phyloP scores from a whole-genome alignment of 1,140 invertebrate species.

The Lordiphosa stackelbergi region DNA sequence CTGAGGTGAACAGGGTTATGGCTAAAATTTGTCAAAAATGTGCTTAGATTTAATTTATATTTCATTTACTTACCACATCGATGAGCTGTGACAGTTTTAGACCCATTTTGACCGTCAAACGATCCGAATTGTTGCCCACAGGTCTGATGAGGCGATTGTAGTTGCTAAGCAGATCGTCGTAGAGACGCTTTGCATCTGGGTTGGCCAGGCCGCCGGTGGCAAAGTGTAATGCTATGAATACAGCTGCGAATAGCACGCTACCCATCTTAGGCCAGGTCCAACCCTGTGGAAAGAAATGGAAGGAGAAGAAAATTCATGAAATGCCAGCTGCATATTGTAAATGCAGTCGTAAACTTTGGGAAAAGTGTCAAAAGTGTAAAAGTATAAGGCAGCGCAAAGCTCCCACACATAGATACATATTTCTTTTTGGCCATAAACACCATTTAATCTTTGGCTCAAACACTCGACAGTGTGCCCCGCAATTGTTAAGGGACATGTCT shows the following conservation, averaged over 20 bases:
- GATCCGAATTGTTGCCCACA: conserved; percentile 96
- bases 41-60: background rate
- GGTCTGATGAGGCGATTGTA: conserved; percentile 99
- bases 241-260: conserved; percentile 84
- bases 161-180: conserved; percentile 95
- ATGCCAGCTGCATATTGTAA: conserved; percentile 24
- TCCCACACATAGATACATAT: background rate
- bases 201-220: conserved; percentile 84
- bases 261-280: conserved; percentile 90
- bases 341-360: conserved; percentile 53
- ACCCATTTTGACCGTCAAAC: conserved; percentile 96
- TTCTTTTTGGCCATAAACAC: conserved; percentile 59
- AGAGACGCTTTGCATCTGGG: conserved; percentile 94
- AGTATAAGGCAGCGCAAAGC: conserved; percentile 44
- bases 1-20: too few species aligned
- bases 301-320: conserved; percentile 9
- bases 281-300: conserved; percentile 79
- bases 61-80: conserved; percentile 92
- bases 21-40: background rate
- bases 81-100: conserved; percentile 97
- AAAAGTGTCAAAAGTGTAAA: conserved; percentile 72
- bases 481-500: conserved; percentile 39
- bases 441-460: conserved; percentile 74
- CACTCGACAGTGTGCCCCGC: conserved; percentile 46
- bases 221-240: conserved; percentile 83